Evolutionary conservation across 2,888 invertebrate genomes (phyloP), one percentile per base, ranked within the genome.

Genomic region (Ennomos erosarius): DNA sequence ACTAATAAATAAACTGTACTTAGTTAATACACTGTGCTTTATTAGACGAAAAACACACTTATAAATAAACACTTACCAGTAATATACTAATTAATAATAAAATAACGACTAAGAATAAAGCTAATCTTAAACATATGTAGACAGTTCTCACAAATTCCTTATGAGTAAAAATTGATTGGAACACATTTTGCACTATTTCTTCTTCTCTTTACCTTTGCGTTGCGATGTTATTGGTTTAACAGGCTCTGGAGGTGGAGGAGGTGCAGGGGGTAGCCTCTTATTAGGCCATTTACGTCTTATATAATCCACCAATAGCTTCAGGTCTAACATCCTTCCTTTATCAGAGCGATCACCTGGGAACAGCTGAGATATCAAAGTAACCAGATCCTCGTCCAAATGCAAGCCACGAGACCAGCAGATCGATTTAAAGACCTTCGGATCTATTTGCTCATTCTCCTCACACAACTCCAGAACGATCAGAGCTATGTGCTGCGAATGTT

Each of bases 251-350:
- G 26, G 26, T 26, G 26, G 26, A 26, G 26, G 26, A 26, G 26
- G 26, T 5, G 26, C 6, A 26, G 26, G 26, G 6, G 26, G 26
- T 26, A 26, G 26, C 26, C 6, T 26, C 26, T 6, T 26, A 5
- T 86, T 84, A 3, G 88, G 87, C 86, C 87, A 88, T 69, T 81
- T 84, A 10, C 82, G 74, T 49, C 73, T 74, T 11, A 83, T 64
- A 62, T 74, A 87, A 26, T 87, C 87, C 1, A 74, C 77, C 42
- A 85, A 37, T 8, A 47, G 36, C 4, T 39, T 62, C 8, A 87
- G 57, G 69, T 80, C 69, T 16, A 88, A 67, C 26, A 4, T 73
- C 55, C 75, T 84, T 1, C 61, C 10, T 63, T 86, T 85, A 8
- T 64, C 26, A 26, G 5, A 26, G 6, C 26, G 26, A 26, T 26